These are phyloP conservation scores for Andrena flavipes DNA, from an alignment of 2,888 invertebrate genomes.

Conservation along the genomic window DNA sequence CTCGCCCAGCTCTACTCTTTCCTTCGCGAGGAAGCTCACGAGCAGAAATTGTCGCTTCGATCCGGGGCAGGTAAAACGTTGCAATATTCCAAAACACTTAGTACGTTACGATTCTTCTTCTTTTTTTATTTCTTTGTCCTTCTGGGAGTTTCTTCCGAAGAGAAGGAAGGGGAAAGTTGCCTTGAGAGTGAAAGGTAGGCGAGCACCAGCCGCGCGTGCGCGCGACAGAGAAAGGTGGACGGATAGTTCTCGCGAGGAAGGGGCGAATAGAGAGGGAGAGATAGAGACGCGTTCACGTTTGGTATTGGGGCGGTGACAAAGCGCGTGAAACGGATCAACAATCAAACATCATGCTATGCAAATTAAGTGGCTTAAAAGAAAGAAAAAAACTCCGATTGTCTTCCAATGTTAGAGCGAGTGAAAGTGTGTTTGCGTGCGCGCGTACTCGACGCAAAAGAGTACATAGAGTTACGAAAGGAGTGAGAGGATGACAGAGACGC, in stretches of 20 bases:
- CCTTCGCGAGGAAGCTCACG: slow-evolving; percentile 20
- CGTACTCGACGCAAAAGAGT: not conserved
- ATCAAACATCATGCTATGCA: slow-evolving; percentile 60
- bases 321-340: slow-evolving; percentile 50
- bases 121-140: not conserved
- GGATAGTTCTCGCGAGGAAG: not conserved
- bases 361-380: slow-evolving; percentile 51
- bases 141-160: slow-evolving; percentile 28
- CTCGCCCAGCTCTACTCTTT: not conserved
- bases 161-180: slow-evolving; percentile 48
- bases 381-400: slow-evolving; percentile 73
- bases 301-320: slow-evolving; percentile 36
- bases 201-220: slow-evolving; percentile 23
- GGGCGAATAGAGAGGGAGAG: not conserved
- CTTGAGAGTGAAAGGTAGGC: slow-evolving; percentile 61
- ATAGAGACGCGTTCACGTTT: not conserved
- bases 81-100: slow-evolving; percentile 80
- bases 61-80: slow-evolving; percentile 79
- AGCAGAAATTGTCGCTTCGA: slow-evolving; percentile 29
- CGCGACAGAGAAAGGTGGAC: not conserved
- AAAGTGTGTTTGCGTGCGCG: slow-evolving; percentile 43
- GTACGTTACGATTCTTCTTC: slow-evolving; percentile 50
- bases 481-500: slow-evolving; percentile 19
- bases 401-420: slow-evolving; percentile 72
- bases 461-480: not conserved